phyloP scores from a whole-genome alignment of 2,113 vertebrate genomes.

The human region DNA sequence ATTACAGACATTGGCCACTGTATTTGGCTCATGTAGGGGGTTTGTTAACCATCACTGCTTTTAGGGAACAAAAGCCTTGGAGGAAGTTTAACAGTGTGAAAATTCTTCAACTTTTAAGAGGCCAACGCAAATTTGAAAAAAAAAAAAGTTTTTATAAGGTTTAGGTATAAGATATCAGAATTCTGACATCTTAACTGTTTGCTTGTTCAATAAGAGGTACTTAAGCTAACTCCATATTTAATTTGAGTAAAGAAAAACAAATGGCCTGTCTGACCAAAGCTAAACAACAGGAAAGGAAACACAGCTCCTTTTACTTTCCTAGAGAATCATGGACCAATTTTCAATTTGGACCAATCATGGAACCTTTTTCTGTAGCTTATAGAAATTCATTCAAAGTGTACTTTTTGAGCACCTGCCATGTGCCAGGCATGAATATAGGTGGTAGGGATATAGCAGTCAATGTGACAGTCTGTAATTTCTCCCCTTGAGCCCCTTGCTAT shows the following conservation, averaged over 20 bases:
- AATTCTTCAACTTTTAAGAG: constrained; percentile 7
- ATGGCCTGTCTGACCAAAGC: neutral
- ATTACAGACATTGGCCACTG: too few relatives aligned
- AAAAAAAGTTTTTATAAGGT: neutral
- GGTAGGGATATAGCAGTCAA: neutral
- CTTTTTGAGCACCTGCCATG: neutral
- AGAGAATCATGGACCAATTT: neutral
- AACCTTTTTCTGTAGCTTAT: neutral
- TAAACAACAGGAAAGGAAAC: neutral
- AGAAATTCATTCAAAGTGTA: neutral
- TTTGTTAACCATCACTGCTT: neutral
- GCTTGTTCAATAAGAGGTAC: neutral
- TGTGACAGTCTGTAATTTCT: neutral
- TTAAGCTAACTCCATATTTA: neutral
- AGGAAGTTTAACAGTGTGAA: neutral
- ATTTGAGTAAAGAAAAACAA: neutral
- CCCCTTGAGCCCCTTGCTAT: neutral
- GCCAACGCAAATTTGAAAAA: constrained; percentile 1
- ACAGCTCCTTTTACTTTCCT: neutral
- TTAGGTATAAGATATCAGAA: neutral
- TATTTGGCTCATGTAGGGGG: too few relatives aligned
- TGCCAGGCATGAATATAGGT: neutral
- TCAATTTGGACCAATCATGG: neutral
- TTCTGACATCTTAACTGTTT: neutral
- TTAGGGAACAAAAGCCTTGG: neutral